Conservation (phyloP, 2,797 vertebrate species). For the Mus minutoides region DNA sequence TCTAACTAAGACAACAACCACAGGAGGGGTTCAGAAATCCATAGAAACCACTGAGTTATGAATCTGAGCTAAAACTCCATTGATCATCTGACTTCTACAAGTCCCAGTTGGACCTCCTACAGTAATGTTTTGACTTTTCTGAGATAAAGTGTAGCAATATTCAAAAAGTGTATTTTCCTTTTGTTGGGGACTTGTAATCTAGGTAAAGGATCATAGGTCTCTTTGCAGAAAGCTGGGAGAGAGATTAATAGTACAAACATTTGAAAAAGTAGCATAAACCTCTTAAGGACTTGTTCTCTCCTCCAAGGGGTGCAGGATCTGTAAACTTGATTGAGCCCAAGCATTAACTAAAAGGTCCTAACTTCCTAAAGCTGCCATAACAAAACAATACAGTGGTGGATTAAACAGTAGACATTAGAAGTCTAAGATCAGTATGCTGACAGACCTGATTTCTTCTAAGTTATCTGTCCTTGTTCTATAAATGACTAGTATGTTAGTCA, state of each 20-base stretch:
- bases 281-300: neutral
- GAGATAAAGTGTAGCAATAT: neutral
- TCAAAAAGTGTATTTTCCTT: neutral
- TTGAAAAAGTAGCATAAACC: neutral
- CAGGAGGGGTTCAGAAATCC: neutral
- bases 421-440: neutral
- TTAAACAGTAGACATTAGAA: neutral
- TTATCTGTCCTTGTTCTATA: neutral
- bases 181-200: neutral
- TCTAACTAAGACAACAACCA: neutral
- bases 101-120: neutral
- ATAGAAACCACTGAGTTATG: neutral
- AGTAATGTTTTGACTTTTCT: neutral
- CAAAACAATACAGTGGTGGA: neutral
- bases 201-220: neutral
- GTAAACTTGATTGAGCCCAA: neutral
- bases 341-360: neutral
- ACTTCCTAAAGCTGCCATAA: neutral
- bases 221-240: neutral
- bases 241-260: neutral
- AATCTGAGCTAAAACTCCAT: neutral
- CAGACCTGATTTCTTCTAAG: neutral
- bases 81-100: neutral
- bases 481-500: neutral
- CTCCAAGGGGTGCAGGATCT: neutral